Evolutionary conservation across 2,888 invertebrate species (phyloP).

Genomic region (Parnassius apollo): DNA sequence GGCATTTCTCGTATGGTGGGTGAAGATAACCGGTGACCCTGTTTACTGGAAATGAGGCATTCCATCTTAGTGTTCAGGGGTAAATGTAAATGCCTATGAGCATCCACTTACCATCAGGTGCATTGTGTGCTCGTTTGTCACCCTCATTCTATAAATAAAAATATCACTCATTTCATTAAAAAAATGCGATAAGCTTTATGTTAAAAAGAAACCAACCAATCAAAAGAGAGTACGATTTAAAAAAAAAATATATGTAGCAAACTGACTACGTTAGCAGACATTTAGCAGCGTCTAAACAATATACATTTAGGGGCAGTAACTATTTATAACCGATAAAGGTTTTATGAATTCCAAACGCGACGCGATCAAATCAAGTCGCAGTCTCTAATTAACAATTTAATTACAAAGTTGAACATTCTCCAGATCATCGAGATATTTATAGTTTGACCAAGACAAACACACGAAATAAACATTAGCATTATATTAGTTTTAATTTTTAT

Average conservation of each 20-base stretch:
- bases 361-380: background rate
- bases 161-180: no score
- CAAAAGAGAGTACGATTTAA: no score
- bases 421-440: background rate
- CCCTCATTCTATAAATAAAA: no score
- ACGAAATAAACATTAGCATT: slow-evolving; percentile 5
- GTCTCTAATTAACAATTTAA: slow-evolving; percentile 2
- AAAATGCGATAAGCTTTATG: no score
- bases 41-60: no score
- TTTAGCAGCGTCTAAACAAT: background rate
- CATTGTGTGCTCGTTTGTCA: no score
- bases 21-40: no score
- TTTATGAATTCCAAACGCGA: background rate
- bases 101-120: no score
- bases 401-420: slow-evolving; percentile 9
- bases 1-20: no score
- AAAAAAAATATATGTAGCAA: no score
- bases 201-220: background rate
- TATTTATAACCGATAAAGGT: slow-evolving; percentile 4
- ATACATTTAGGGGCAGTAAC: background rate
- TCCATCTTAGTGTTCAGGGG: no score
- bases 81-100: no score
- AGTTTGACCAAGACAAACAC: background rate
- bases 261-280: background rate
- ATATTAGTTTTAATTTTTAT: slow-evolving; percentile 3